Evolutionary conservation across 2,113 vertebrate species (phyloP).

Genomic region (Anguilla japonica): DNA sequence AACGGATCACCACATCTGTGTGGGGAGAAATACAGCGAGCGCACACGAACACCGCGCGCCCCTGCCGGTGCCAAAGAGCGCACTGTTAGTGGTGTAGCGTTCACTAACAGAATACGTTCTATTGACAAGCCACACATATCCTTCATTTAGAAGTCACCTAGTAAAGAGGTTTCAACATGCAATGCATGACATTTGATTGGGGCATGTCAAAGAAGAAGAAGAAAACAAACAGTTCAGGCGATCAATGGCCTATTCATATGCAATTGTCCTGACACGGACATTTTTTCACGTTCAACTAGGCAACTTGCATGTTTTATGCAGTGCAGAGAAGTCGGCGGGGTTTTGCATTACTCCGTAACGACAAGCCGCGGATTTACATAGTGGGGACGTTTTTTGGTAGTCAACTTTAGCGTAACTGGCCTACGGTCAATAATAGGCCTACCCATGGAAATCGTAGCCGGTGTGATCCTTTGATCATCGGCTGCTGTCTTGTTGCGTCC

Average conservation of each 20-base stretch:
- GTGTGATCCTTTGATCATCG: neutral
- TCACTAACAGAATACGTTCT: neutral
- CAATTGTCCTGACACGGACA: neutral
- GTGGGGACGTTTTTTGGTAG: neutral
- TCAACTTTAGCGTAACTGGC: neutral
- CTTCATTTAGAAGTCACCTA: neutral
- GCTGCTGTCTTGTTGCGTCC: neutral
- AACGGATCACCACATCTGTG: slow-evolving; percentile 78
- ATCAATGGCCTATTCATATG: neutral
- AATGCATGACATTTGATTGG: neutral
- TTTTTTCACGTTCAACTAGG: neutral
- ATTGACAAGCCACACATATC: neutral
- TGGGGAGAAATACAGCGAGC: slow-evolving; percentile 50
- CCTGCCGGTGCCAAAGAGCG: neutral
- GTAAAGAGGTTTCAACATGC: neutral
- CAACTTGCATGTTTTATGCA: neutral
- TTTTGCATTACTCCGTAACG: neutral
- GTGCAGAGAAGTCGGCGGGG: neutral
- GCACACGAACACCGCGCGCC: slow-evolving; percentile 16
- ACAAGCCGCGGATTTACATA: neutral
- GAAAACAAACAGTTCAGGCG: neutral
- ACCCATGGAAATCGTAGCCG: neutral
- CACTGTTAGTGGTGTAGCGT: neutral
- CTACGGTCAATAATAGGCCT: neutral
- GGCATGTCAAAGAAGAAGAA: neutral